phyloP scores from a whole-genome alignment of 64 coral and sea anemone genomes.

The Stichodactyla mertensii region DNA sequence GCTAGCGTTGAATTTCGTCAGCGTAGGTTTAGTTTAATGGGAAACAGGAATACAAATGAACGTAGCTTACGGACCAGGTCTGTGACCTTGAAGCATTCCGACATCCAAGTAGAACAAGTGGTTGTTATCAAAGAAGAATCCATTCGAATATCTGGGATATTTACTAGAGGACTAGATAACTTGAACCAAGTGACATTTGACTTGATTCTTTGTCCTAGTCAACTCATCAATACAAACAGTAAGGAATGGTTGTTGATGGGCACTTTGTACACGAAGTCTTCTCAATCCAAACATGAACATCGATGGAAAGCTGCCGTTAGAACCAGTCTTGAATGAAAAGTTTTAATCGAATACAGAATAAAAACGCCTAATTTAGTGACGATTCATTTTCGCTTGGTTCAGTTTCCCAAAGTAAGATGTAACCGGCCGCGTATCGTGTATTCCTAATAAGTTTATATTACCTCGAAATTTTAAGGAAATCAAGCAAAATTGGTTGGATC shows the following conservation, averaged over 20 bases:
- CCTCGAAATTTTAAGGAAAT: too few species aligned
- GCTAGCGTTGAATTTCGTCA: constrained; percentile 43
- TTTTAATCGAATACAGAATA: too few species aligned
- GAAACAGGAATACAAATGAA: neutral
- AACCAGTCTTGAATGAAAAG: neutral
- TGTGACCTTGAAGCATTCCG: constrained; percentile 8
- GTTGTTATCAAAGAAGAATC: constrained; percentile 40
- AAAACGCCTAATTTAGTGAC: neutral
- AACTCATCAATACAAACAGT: neutral
- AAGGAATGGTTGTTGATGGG: constrained; percentile 47
- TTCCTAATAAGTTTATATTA: too few species aligned
- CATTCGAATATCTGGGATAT: constrained; percentile 36
- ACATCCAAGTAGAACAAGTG: constrained; percentile 42
- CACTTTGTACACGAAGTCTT: constrained; percentile 48
- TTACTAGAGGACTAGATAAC: constrained; percentile 15
- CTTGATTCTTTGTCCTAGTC: constrained; percentile 56
- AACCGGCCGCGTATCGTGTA: too few species aligned
- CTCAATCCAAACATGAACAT: constrained; percentile 22
- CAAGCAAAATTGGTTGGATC: too few species aligned
- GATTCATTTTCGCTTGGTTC: neutral
- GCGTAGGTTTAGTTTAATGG: neutral
- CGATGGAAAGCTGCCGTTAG: constrained; percentile 58
- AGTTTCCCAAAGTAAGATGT: too few species aligned
- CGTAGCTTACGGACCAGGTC: neutral
- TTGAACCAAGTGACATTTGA: constrained; percentile 35